Evolutionary conservation across 2,797 vertebrate species (phyloP).

Genomic region (Premnoplex brunnescens): DNA sequence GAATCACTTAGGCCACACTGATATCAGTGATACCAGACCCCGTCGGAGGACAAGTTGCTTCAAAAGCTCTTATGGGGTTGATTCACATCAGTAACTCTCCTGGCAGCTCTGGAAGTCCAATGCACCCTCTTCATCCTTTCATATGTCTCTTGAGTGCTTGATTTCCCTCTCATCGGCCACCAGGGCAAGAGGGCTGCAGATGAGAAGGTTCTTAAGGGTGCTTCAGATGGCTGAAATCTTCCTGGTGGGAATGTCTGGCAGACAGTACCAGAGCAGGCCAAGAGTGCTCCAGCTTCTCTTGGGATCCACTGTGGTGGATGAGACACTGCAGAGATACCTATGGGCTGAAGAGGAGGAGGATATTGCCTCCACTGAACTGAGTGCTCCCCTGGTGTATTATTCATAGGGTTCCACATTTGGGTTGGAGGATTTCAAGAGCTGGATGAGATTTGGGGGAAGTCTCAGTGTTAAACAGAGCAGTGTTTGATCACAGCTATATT

Average conservation of each 20-base stretch:
- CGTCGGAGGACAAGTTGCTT: neutral
- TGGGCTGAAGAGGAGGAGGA: neutral
- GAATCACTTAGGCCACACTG: neutral
- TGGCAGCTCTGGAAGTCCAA: neutral
- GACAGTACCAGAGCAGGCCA: neutral
- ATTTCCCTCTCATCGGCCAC: neutral
- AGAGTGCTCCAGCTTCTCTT: neutral
- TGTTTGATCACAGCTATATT: neutral
- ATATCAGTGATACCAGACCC: neutral
- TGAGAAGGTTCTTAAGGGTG: neutral
- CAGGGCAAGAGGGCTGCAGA: neutral
- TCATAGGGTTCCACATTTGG: fast-evolving
- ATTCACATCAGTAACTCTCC: neutral
- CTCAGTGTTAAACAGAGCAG: neutral
- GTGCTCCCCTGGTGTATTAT: neutral
- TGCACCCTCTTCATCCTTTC: neutral
- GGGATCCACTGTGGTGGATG: neutral
- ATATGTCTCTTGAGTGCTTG: neutral
- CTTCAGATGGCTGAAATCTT: neutral
- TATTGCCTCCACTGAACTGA: neutral
- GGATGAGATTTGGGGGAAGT: neutral
- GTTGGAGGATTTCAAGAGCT: neutral
- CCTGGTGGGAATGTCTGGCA: neutral
- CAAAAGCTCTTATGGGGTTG: neutral
- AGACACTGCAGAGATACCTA: neutral